Base-by-base conservation (phyloP, 23 tunicate genomes). In the Clavelina lepadiformis region DNA sequence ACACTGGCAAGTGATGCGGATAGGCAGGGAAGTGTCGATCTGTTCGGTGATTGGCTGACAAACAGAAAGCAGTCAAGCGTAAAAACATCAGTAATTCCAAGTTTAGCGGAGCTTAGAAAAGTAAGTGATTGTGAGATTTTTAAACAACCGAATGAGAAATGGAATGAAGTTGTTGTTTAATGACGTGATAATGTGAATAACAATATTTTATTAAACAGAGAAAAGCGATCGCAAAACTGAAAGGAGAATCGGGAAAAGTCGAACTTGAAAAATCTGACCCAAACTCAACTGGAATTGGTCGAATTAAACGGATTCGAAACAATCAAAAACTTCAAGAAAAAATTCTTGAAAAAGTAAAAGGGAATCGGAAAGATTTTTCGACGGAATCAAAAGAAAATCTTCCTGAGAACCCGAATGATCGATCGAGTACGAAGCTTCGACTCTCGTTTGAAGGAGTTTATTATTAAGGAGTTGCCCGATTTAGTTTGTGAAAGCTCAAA, bases 141-240 rank as follows among this genome's bases (percentile, higher is more conserved):
- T 41, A 41, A 41, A 41, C 11, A 41, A 41, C 49, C 15, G 15
- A 41, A 41, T 8, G 49, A 41, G 15, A 41, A 8, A 41, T 8
- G 13, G 15, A 41, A 41, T 11, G 15, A 41, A 41, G 49, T 8
- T 8, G 49, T 41, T 41, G 11, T 41, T 15, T 15, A 41, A 41
- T 41, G 11, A 11, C 13, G 11, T 41, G 49, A 8, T 41, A n/a
- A n/a, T n/a, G n/a, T n/a, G n/a, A 41, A 41, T 41, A 8, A 8
- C 15, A 8, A 8, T 71, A 11, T 3, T 21, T 41, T 41, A 32
- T 19, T 37, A 29, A 63, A 50, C 73, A 87, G 96, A 67, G 60
- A 61, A 67, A 74, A 73, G 96, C 96, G n/a, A 80, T 79, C 28
- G 87, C 82, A 11, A 87, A 87, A 38, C 38, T 87, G 5, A 57